These are phyloP conservation scores for Sus scrofa DNA, from an alignment of 2,113 vertebrate genomes.

Conservation along the genomic window T2T-Sscrofa CM000827.6:39201501-39202000, in stretches of 20 bases:
- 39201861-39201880: neutral
- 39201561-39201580: no score
- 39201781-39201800: neutral
- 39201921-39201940: neutral
- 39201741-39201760: no score
- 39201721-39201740: accelerated
- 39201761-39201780: neutral
- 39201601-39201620: no score
- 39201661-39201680: neutral
- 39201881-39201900: neutral
- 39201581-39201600: no score
- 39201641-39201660: neutral
- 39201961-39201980: neutral
- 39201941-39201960: neutral
- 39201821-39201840: neutral
- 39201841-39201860: neutral
- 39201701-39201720: neutral
- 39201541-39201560: no score
- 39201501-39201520: no score
- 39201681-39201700: neutral
- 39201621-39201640: neutral
- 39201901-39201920: neutral
- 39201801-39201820: neutral
- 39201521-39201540: no score
- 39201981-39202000: neutral